Base-by-base conservation (phyloP, 2,113 vertebrate species). In the Geococcyx californianus region DNA sequence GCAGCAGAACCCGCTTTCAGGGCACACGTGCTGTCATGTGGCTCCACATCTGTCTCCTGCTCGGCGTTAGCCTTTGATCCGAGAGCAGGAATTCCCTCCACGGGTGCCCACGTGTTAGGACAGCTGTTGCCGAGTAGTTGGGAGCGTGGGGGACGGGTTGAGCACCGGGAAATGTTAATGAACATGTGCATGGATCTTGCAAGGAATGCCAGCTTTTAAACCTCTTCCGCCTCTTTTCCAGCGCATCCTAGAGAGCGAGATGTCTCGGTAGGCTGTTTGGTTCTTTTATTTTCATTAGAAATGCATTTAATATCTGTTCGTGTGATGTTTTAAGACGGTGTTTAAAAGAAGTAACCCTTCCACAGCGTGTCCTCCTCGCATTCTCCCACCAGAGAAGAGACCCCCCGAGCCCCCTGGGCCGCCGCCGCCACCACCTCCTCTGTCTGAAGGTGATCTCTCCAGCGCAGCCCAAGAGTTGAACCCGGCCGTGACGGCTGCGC, bases 401-500 rank as follows among this genome's bases (percentile, higher is more conserved):
- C 99, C 99, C 51, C 99, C 99, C n/a, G 97, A 94, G 95, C 99
- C 97, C 98, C 98, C 97, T 1, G 98, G 98, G 96, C 97, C 98
- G 13, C 98, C 98, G 26, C 97, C 97, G 88, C 97, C 51, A 24
- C 47, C 47, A 28, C 51, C 93, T 44, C 94, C 96, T 95, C 96
- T 97, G 77, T 51, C 98, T 73, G 98, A 95, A 90, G 98, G 93
- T 44, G 94, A 95, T 89, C 83, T 96, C 68, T 97, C 94, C 97
- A 49, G 94, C 7, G 84, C 97, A 93, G 94, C 97, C 76, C 97
- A 98, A 88, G 99, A 99, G 97, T 95, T 99, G 95, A 99, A 98
- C 82, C 98, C 99, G 14, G 98, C 98, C 20, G 98, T 99, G 95
- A 99, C 99, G 10, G 98, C 99, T 10, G 98, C 99, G 20, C 97